These are phyloP conservation scores for Stenolophus ochropezus DNA, from an alignment of 2,888 invertebrate species.

Conservation along the genomic window DNA sequence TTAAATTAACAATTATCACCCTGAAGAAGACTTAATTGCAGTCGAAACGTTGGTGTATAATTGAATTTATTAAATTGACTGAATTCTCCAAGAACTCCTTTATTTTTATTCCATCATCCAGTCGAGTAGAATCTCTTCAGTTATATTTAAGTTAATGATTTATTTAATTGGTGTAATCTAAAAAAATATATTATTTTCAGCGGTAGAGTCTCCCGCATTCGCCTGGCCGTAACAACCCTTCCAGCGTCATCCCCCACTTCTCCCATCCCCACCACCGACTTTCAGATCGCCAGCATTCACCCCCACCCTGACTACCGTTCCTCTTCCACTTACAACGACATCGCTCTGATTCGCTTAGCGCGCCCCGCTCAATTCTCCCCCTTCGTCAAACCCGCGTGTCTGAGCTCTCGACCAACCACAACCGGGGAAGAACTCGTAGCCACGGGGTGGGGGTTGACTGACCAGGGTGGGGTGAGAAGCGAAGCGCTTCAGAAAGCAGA, in stretches of 20 bases:
- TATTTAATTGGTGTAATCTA: too few species aligned
- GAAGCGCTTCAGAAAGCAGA: slow-evolving; percentile 63
- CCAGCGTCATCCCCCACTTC: slow-evolving; percentile 17
- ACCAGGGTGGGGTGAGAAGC: slow-evolving; percentile 60
- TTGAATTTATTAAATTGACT: too few species aligned
- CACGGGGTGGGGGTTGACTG: slow-evolving; percentile 65
- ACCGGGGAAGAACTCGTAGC: slow-evolving; percentile 58
- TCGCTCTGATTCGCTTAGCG: slow-evolving; percentile 72
- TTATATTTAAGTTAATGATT: too few species aligned
- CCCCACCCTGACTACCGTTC: slow-evolving; percentile 70
- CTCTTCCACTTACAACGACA: slow-evolving; percentile 72
- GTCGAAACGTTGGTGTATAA: too few species aligned
- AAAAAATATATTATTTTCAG: too few species aligned
- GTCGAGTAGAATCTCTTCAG: too few species aligned
- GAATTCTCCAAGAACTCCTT: too few species aligned
- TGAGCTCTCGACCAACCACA: slow-evolving; percentile 62
- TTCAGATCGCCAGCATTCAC: slow-evolving; percentile 66
- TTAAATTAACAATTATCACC: too few species aligned
- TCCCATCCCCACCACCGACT: slow-evolving; percentile 65
- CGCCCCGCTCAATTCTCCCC: slow-evolving; percentile 68
- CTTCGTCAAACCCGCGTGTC: slow-evolving; percentile 72
- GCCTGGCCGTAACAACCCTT: neutral
- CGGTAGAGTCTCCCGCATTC: neutral
- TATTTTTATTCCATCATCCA: too few species aligned
- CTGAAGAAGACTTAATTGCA: too few species aligned